Conservation (phyloP, 2,888 invertebrate species). For the Hypomecis punctinalis region DNA sequence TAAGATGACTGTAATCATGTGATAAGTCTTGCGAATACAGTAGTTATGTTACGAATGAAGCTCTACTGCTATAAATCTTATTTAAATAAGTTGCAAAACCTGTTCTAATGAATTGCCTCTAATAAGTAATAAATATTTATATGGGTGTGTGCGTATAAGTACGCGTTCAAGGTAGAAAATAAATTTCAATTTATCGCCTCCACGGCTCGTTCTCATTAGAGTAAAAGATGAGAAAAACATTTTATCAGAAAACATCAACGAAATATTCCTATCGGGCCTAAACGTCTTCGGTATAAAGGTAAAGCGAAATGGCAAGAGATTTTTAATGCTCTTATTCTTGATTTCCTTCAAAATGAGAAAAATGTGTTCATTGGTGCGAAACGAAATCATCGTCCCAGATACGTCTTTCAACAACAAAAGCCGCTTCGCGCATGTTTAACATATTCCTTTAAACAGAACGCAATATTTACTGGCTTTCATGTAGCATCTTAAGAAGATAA, state of each 20-base stretch:
- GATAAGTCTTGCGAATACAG: constrained; percentile 38
- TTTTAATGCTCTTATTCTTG: constrained; percentile 74
- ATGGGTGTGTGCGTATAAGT: constrained; percentile 57
- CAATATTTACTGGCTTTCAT: constrained; percentile 69
- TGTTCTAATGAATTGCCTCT: constrained; percentile 68
- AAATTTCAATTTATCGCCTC: constrained; percentile 75
- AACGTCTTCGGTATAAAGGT: constrained; percentile 57
- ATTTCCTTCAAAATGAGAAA: constrained; percentile 72
- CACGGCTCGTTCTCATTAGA: constrained; percentile 72
- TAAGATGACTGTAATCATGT: constrained; percentile 58
- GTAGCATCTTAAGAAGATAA: constrained; percentile 72
- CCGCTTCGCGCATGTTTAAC: constrained; percentile 71
- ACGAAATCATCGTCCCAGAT: constrained; percentile 76
- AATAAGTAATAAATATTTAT: constrained; percentile 75
- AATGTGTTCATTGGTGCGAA: constrained; percentile 77
- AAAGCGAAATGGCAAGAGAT: constrained; percentile 64
- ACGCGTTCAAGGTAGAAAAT: constrained; percentile 63
- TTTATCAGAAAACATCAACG: constrained; percentile 66
- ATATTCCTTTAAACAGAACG: constrained; percentile 74
- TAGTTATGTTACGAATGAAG: constrained; percentile 6
- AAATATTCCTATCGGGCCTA: constrained; percentile 62
- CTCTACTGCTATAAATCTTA: constrained; percentile 54
- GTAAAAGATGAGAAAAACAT: constrained; percentile 68
- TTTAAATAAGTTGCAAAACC: constrained; percentile 68
- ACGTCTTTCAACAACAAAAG: constrained; percentile 76